Evolutionary conservation across 2,797 vertebrate species (phyloP).

Genomic region (Loriculus beryllinus): DNA sequence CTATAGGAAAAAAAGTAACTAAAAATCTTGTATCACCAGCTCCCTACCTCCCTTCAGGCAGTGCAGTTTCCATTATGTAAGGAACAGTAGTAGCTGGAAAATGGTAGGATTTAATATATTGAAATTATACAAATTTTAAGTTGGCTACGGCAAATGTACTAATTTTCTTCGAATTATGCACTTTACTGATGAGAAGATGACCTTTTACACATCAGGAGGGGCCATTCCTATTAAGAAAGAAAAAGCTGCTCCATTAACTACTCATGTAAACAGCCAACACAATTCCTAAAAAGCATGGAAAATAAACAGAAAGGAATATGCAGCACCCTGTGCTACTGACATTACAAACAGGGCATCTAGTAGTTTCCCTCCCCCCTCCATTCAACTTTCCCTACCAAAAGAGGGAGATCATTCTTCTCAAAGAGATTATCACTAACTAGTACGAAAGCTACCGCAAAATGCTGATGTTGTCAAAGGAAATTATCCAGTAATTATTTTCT

Average conservation of each 20-base stretch:
- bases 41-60: not conserved
- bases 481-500: constrained; percentile 85
- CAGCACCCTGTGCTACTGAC: not conserved
- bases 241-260: not conserved
- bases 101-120: not conserved
- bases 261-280: not conserved
- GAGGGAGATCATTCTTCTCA: not conserved
- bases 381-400: not conserved
- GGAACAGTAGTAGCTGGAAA: not conserved
- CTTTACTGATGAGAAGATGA: not conserved
- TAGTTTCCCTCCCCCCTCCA: accelerated
- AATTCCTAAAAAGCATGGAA: not conserved
- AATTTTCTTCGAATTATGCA: not conserved
- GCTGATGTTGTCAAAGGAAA: constrained; percentile 75
- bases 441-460: constrained; percentile 66
- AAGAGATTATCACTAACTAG: not conserved
- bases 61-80: accelerated
- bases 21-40: not conserved
- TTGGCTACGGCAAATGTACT: not conserved
- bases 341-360: not conserved
- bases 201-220: not conserved
- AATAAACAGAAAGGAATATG: not conserved
- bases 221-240: not conserved
- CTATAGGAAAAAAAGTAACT: not conserved
- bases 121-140: not conserved